These are phyloP conservation scores for Tenthredo distinguenda DNA, from an alignment of 2,888 invertebrate species.

Conservation along the genomic window DNA sequence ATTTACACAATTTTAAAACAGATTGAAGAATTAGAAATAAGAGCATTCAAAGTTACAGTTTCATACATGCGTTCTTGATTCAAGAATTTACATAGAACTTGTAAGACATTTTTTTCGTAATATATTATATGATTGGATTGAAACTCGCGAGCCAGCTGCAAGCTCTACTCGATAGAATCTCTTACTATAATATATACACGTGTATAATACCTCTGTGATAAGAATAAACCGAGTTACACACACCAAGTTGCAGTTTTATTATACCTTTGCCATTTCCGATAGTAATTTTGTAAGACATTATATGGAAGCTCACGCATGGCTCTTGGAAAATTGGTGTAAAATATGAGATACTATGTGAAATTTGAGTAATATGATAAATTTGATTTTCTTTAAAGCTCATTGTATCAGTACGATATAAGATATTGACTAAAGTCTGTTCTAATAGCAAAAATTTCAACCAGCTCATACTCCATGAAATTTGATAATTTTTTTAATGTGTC, in stretches of 20 bases:
- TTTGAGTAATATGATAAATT: background rate
- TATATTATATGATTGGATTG: background rate
- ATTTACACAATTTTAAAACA: background rate
- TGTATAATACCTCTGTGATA: background rate
- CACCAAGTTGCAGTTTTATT: background rate
- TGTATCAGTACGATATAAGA: background rate
- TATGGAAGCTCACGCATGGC: background rate
- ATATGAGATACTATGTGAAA: background rate
- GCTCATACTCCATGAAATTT: background rate
- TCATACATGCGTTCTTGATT: background rate
- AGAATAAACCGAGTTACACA: background rate
- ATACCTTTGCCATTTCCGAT: background rate
- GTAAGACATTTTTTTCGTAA: background rate
- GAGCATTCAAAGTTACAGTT: background rate
- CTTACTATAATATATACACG: background rate
- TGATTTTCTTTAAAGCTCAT: background rate
- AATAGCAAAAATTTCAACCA: slow-evolving; percentile 8
- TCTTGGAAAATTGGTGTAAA: background rate
- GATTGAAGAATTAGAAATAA: background rate
- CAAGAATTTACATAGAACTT: background rate
- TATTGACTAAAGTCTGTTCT: background rate
- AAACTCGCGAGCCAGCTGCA: background rate
- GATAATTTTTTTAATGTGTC: background rate
- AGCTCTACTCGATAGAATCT: background rate
- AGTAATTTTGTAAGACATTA: background rate